Base-by-base conservation (phyloP, 2,888 invertebrate species). In the Phragmatobia fuliginosa region DNA sequence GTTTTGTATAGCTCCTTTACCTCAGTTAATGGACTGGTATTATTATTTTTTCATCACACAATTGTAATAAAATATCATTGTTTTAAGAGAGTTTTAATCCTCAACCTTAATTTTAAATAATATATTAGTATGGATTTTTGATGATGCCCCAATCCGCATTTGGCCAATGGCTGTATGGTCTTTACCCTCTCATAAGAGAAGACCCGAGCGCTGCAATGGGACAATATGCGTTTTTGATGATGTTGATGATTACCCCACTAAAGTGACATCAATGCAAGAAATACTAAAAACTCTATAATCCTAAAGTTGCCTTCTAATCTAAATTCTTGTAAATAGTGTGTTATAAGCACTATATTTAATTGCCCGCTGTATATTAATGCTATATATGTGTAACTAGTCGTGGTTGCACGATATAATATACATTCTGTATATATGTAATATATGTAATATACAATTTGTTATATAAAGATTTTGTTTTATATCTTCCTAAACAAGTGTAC, bases 281-380 rank as follows among this genome's bases (percentile, higher is more conserved):
- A 25, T 2, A 1, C 52, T 2, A 52, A 52, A 52, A 52, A 25
- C 2, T 25, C 3, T 52, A n/a, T 11, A 28, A 28, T 49, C n/a
- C 7, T n/a, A 33, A 49, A n/a, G 16, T 11, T 14, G 16, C 11
- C 16, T 2, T n/a, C 49, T 49, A 21, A n/a, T 21, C 14, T 18
- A n/a, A n/a, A 21, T 45, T 56, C 6, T 56, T 28, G 32, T 63
- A 63, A 7, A 63, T 63, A 32, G n/a, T 32, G 21, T 31, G n/a
- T 52, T 38, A 38, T n/a, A n/a, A n/a, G n/a, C n/a, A n/a, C 28
- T 59, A 36, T 64, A 64, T 7, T 16, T 36, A 16, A 64, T 36
- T 65, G 56, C 31, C 36, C 36, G 65, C 65, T 65, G 65, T 65
- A 65, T 10, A 65, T 65, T 36, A 56, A 36, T 16, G 65, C 65